These are phyloP conservation scores for Drosophila histrio DNA, from an alignment of 2,888 invertebrate species.

Conservation along the genomic window DNA sequence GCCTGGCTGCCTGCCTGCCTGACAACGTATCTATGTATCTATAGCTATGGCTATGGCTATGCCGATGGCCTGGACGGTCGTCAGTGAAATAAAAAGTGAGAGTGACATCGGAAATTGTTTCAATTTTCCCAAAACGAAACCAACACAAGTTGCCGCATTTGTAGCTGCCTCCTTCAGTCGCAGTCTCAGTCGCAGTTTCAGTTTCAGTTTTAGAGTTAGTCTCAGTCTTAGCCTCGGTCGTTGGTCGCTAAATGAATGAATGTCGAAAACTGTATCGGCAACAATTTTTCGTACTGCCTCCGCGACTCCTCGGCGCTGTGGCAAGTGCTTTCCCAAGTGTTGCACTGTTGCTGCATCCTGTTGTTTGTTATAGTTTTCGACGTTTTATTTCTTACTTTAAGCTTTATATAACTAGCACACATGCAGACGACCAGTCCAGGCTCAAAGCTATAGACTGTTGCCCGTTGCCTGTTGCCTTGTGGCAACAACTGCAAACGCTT, in stretches of 20 bases:
- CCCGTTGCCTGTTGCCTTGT: neutral
- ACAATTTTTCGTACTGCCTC: conserved; percentile 65
- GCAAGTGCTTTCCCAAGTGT: conserved; percentile 64
- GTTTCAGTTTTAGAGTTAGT: conserved; percentile 3
- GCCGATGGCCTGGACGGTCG: conserved; percentile 45
- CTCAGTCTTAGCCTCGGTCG: conserved; percentile 47
- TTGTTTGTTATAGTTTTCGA: conserved; percentile 75
- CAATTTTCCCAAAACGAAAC: conserved; percentile 81
- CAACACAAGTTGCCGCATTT: conserved; percentile 66
- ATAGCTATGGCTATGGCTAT: conserved; percentile 30
- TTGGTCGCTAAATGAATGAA: conserved; percentile 80
- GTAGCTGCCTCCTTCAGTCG: conserved; percentile 22
- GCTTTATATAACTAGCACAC: conserved; percentile 72
- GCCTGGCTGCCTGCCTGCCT: conserved; percentile 17
- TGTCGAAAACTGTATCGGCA: conserved; percentile 83
- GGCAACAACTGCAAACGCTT: conserved; percentile 22
- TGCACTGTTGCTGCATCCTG: conserved; percentile 60
- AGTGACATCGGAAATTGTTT: conserved; percentile 84
- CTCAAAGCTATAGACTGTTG: conserved; percentile 15
- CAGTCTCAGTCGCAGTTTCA: conserved; percentile 11
- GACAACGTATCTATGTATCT: conserved; percentile 26
- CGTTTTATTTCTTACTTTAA: conserved; percentile 77
- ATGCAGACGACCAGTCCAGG: conserved; percentile 39
- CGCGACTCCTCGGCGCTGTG: conserved; percentile 29
- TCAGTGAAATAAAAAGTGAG: conserved; percentile 82